Evolutionary conservation across 2,113 vertebrate genomes (phyloP), one percentile per base, ranked within the genome.

Genomic region (Plestiodon gilberti): DNA sequence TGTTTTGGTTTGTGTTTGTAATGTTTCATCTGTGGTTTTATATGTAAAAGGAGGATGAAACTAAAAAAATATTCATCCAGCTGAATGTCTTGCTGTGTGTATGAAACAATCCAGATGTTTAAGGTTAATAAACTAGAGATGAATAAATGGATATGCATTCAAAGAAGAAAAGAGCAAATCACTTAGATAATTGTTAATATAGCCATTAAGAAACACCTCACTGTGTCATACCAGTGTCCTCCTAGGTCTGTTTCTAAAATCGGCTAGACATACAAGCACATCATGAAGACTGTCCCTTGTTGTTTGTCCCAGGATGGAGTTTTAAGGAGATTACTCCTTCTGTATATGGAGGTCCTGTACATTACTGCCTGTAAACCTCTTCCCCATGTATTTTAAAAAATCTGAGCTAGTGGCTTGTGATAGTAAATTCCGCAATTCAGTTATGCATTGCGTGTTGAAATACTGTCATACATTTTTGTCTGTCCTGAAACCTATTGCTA

Each of bases 401-500:
- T 67, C 33, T 48, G n/a, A 22, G 30, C 64, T 55, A 67, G 30
- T 22, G 8, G 61, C 30, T 81, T 52, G 7, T 22, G 7, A 28
- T 30, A 67, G 1, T 52, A 15, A 52, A n/a, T 82, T 9, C 18
- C 2, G 25, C 35, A 28, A 48, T 17, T 38, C 35, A 79, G 28
- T 38, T 23, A 62, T 25, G 57, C 38, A 9, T 62, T 79, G 17
- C 25, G 22, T 38, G 57, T 22, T 33, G 33, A 38, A 18, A 11
- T 43, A 65, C 28, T 52, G n/a, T 48, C n/a, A n/a, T 75, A 40
- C 6, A 28, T 23, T 67, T 55, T 82, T 82, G 38, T 18, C 17
- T 69, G 61, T 35, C 28, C 78, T 78, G 85, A 35, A 64, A 71
- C 88, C 86, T 91, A 55, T 33, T 88, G 0, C 28, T 48, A 69